Base-by-base conservation (phyloP, 2,797 vertebrate genomes). In the Leuciscus waleckii region DNA sequence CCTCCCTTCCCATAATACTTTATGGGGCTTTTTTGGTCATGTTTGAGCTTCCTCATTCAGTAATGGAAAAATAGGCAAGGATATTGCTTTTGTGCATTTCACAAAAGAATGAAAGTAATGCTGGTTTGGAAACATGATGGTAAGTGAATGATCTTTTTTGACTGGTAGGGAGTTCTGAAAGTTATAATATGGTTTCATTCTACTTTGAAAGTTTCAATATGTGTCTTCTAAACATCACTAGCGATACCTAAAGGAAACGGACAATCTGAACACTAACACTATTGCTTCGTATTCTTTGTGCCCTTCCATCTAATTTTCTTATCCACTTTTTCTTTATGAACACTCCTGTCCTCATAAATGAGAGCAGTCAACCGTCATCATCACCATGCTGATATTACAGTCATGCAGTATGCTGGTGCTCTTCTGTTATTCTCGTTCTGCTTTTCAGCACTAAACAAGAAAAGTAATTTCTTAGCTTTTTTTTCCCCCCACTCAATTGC, bases 401-500 rank as follows among this genome's bases (percentile, higher is more conserved):
- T 73, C n/a, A 71, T 41, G 58, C 81, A n/a, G 80, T 56, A 58
- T 58, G 71, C 51, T 5, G 37, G 49, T 41, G 71, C 71, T 76
- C 39, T 70, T 83, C 29, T 74, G 39, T 79, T 51, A 82, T 82
- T 46, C 41, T 46, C 41, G 14, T 73, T 79, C 83, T 84, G 75
- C 67, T 71, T 71, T 51, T 84, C 70, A 70, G 41, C 35, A 17
- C 69, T 46, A 86, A 86, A 84, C 65, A 89, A 49, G 78, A 85
- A 86, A 70, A 71, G 56, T 81, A 83, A 85, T 88, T 85, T 80
- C 67, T 83, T 39, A 1, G 19, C 63, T 82, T 88, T 84, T 65
- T 49, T 35, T 54, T 69, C 49, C 78, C 78, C 41, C 58, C 84
- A 82, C 85, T 89, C 82, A 71, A 77, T 87, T 90, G 88, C 75